These are phyloP conservation scores for Conger conger DNA, from an alignment of 2,113 vertebrate genomes.

Conservation along the genomic window DNA sequence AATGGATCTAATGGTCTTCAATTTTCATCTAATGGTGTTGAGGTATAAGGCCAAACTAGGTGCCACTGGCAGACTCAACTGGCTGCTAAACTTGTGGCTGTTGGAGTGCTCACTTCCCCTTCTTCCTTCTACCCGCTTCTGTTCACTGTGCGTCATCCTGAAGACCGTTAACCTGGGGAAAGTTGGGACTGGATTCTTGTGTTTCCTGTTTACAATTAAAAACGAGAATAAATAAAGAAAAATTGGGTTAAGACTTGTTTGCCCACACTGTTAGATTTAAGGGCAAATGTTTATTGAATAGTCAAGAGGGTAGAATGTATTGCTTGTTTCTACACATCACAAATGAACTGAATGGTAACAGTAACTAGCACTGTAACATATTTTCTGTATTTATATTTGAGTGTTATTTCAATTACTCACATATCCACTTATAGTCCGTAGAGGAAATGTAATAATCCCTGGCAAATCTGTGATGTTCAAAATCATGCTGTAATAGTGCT, in stretches of 20 bases:
- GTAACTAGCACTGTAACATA: not conserved
- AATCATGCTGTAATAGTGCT: not conserved
- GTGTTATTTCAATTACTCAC: not conserved
- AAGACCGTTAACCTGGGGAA: not conserved
- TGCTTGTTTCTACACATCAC: not conserved
- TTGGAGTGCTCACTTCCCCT: not conserved
- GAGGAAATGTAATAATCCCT: not conserved
- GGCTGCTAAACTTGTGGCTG: conserved; percentile 9
- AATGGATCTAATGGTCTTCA: conserved; percentile 36
- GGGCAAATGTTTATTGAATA: not conserved
- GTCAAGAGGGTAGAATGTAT: not conserved
- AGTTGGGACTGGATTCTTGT: not conserved
- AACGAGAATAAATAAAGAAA: too few relatives aligned
- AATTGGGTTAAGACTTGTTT: too few relatives aligned
- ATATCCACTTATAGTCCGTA: not conserved
- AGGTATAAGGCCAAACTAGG: conserved; percentile 21
- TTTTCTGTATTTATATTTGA: not conserved
- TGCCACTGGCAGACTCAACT: conserved; percentile 17
- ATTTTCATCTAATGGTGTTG: not conserved
- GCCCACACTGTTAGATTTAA: too few relatives aligned
- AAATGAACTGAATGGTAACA: not conserved
- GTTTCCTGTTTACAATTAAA: not conserved
- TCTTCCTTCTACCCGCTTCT: not conserved
- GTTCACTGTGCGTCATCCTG: not conserved
- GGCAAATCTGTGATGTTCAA: not conserved